Base-by-base conservation (phyloP, 2,888 invertebrate genomes). In the Drosophila birchii region DNA sequence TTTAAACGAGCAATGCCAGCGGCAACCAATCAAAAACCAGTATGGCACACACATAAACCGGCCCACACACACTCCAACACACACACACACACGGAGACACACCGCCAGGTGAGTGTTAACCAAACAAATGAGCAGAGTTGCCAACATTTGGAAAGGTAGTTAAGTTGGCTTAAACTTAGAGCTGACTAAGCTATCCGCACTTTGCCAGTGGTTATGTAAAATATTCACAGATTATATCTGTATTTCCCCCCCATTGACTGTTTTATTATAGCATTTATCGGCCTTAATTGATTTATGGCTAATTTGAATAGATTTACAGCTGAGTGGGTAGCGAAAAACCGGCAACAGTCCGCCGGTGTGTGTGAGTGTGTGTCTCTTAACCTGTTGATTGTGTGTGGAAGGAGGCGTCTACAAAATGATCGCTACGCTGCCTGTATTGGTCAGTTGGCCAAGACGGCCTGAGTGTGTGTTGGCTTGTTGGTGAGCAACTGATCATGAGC, bases 271-370 rank as follows among this genome's bases (percentile, higher is more conserved):
- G 75, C 79, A 75, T 68, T 74, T 61, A 47, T 62, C 56, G 61
- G 45, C 59, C 51, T 73, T 85, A 79, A 85, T 80, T 85, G 87
- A 87, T 80, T 85, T 80, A 75, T 72, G 74, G 79, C 79, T 82
- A 82, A 85, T 79, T 85, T 82, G 82, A 80, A 80, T 82, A 84
- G 75, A 85, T 85, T 80, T 78, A 60, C 71, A 73, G 75, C 76
- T 84, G 79, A 86, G 80, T 77, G 80, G 75, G 75, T 53, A 69
- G 45, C 68, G 56, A 67, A 62, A 74, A 75, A 78, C 78, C 78
- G 75, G 74, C 76, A 70, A 74, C 70, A 74, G 23, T 26, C 5
- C 14, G 5, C 39, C 9, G 32, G 38, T 57, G 45, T 58, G 29
- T 38, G 47, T 39, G 39, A 44, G 62, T 9, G 51, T 32, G 11